phyloP scores from a whole-genome alignment of 2,113 vertebrate genomes.

The Esox niger region DNA sequence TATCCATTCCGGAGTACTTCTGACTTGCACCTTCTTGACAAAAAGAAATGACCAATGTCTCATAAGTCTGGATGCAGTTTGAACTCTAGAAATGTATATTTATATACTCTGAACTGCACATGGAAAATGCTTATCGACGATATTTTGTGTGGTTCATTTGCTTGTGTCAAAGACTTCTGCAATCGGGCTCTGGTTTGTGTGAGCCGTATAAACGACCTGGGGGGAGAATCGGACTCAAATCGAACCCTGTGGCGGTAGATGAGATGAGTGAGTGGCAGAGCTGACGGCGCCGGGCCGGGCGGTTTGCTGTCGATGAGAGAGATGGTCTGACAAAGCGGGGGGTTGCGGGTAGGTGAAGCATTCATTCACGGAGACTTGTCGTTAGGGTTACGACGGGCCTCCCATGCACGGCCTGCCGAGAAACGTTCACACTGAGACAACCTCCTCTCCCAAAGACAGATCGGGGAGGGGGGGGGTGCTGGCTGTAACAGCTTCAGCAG shows the following conservation, averaged over 20 bases:
- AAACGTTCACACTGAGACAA: slow-evolving; percentile 64
- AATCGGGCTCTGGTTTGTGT: too few species aligned
- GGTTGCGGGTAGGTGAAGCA: slow-evolving; percentile 76
- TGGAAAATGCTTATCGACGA: slow-evolving; percentile 18
- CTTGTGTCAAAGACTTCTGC: too few species aligned
- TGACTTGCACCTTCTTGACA: slow-evolving; percentile 34
- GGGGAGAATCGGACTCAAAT: slow-evolving; percentile 78
- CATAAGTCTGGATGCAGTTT: slow-evolving; percentile 39
- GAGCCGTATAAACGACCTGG: slow-evolving; percentile 15
- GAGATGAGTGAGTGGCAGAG: slow-evolving; percentile 68
- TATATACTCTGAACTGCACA: too few species aligned
- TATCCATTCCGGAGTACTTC: slow-evolving; percentile 44
- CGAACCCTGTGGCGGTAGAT: slow-evolving; percentile 88
- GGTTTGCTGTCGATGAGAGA: slow-evolving; percentile 48
- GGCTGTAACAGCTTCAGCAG: slow-evolving; percentile 56
- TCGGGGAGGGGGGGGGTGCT: slow-evolving; percentile 51
- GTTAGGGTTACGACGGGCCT: slow-evolving; percentile 84
- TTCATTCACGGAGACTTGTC: slow-evolving; percentile 86
- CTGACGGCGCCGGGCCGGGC: slow-evolving; percentile 47
- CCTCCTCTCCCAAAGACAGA: slow-evolving; percentile 46
- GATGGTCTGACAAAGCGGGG: slow-evolving; percentile 23
- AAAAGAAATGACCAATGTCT: not conserved
- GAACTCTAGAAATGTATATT: too few species aligned
- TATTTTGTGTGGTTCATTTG: slow-evolving; percentile 9
- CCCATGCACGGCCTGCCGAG: slow-evolving; percentile 91